A percentile compares a stretch with the other conserved stretches of the same genome.
phyloP scores from a whole-genome alignment of 1,140 invertebrate genomes.

The Acromyrmex heyeri region DNA sequence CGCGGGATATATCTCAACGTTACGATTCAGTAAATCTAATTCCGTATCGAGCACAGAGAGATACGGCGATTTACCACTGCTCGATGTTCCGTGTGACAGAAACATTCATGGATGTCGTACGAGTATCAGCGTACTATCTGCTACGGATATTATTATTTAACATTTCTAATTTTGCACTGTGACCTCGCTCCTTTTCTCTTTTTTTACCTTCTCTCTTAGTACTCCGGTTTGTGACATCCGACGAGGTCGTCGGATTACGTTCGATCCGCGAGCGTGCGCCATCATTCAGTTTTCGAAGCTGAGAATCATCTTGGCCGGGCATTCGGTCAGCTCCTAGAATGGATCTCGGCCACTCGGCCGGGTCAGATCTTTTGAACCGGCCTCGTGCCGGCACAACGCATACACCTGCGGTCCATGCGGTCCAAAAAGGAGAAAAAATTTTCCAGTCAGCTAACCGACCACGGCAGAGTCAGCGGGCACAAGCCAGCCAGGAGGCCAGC shows the following conservation, averaged over 20 bases:
- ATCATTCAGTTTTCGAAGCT: slow-evolving; percentile 55
- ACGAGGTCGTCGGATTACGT: slow-evolving; percentile 52
- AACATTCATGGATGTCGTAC: slow-evolving; percentile 56
- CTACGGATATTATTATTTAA: slow-evolving; percentile 56
- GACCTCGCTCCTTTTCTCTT: slow-evolving; percentile 57
- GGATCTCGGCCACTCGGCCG: slow-evolving; percentile 76
- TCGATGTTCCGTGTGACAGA: slow-evolving; percentile 45
- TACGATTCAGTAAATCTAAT: slow-evolving; percentile 60
- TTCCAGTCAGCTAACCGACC: slow-evolving; percentile 20
- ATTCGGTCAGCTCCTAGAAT: slow-evolving; percentile 71
- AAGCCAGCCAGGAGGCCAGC: slow-evolving; percentile 14
- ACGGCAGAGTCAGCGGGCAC: slow-evolving; percentile 3
- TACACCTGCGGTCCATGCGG: slow-evolving; percentile 49
- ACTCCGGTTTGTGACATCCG: slow-evolving; percentile 49
- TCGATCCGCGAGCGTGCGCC: slow-evolving; percentile 50
- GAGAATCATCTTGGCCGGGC: slow-evolving; percentile 61
- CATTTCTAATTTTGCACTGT: slow-evolving; percentile 62
- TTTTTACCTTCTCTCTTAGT: background rate
- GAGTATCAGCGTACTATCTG: slow-evolving; percentile 15
- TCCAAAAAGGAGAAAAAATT: slow-evolving; percentile 22
- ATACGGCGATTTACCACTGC: slow-evolving; percentile 36
- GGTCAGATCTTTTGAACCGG: slow-evolving; percentile 71
- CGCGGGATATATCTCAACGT: slow-evolving; percentile 48
- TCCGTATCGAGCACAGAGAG: slow-evolving; percentile 48
- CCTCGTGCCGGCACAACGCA: slow-evolving; percentile 32